Percentiles rank a stretch among this genome's conserved stretches.
Evolutionary conservation across 1,140 invertebrate species (phyloP).

Genomic region (Orchestia grillus): DNA sequence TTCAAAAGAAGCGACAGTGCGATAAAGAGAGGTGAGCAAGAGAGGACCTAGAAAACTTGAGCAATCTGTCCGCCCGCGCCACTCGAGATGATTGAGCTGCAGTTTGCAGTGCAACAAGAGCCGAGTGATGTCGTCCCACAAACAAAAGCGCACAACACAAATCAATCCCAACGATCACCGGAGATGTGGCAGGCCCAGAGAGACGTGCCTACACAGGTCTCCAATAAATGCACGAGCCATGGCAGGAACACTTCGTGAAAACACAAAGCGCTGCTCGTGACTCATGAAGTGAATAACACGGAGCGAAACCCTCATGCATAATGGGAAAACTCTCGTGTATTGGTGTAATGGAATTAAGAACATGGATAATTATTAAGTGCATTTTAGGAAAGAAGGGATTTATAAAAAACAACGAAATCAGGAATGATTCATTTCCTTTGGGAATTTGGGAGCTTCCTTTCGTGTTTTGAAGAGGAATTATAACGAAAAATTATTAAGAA

Average conservation of each 20-base stretch:
- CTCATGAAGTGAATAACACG: too few relatives aligned
- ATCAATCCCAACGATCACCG: conserved; percentile 29
- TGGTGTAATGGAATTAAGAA: too few relatives aligned
- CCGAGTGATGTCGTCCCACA: background rate
- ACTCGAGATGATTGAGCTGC: conserved; percentile 47
- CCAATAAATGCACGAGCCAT: background rate
- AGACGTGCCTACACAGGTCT: background rate
- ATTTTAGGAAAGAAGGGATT: too few relatives aligned
- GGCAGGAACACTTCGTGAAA: background rate
- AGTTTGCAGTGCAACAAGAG: conserved; percentile 15
- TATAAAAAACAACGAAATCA: too few relatives aligned
- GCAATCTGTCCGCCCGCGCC: background rate
- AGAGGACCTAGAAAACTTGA: background rate
- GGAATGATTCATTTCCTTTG: too few relatives aligned
- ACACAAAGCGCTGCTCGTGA: too few relatives aligned
- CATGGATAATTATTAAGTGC: too few relatives aligned
- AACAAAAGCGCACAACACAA: conserved; percentile 13
- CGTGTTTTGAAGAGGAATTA: too few relatives aligned
- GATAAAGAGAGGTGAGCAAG: background rate
- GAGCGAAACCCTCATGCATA: too few relatives aligned
- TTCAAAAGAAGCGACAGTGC: background rate
- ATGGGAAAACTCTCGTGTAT: too few relatives aligned
- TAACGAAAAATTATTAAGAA: too few relatives aligned
- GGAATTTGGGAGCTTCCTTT: too few relatives aligned
- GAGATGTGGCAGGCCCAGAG: background rate